Percentiles rank a stretch among this genome's conserved stretches.
phyloP scores from a whole-genome alignment of 2,797 vertebrate genomes.

The Nannoperca obscura region DNA sequence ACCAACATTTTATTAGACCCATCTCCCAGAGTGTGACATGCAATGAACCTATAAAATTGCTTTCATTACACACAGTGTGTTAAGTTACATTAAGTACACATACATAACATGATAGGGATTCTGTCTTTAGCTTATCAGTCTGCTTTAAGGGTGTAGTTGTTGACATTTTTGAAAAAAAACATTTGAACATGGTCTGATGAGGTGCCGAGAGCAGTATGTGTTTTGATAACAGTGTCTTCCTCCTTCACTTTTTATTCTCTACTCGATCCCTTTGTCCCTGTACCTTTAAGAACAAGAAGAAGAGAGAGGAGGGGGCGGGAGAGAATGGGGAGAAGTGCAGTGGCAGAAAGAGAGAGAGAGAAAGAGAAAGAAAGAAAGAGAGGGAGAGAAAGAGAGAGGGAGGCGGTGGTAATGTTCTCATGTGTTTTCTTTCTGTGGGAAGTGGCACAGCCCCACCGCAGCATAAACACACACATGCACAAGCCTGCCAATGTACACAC shows the following conservation, averaged over 20 bases:
- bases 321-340: constrained; percentile 55
- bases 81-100: too few relatives aligned
- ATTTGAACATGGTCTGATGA: background rate
- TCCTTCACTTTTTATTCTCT: constrained; percentile 8
- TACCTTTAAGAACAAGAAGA: constrained; percentile 73
- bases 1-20: constrained; percentile 3
- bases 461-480: constrained; percentile 53
- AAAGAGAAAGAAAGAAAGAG: constrained; percentile 35
- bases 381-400: constrained; percentile 16
- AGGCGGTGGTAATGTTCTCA: constrained; percentile 73
- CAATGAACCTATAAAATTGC: background rate
- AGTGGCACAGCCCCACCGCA: constrained; percentile 69
- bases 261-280: constrained; percentile 37
- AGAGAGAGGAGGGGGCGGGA: constrained; percentile 36
- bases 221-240: constrained; percentile 8
- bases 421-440: constrained; percentile 79
- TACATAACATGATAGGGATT: background rate
- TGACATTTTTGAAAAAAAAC: background rate
- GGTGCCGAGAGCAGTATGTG: background rate
- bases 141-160: background rate
- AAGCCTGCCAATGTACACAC: constrained; percentile 22
- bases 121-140: background rate
- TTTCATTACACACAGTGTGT: background rate
- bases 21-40: background rate
- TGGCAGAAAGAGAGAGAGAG: constrained; percentile 35